Percentiles rank a stretch among this genome's conserved stretches.
Evolutionary conservation across 2,888 invertebrate genomes (phyloP).

Genomic region (Scaptomyza reducta): DNA sequence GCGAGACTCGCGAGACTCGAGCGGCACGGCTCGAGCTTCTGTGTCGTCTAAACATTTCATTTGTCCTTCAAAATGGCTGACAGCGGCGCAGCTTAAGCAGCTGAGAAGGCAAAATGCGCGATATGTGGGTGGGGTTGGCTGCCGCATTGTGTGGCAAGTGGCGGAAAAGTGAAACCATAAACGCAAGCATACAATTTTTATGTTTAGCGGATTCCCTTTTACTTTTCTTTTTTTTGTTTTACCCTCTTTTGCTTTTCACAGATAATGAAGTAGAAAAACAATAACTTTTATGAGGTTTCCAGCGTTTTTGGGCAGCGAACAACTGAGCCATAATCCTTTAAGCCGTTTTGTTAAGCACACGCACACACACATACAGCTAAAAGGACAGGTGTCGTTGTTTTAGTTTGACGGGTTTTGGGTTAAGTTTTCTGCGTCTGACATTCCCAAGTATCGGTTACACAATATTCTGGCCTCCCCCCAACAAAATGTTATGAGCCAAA

Average conservation of each 20-base stretch:
- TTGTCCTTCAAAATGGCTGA: constrained; percentile 67
- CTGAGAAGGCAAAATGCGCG: constrained; percentile 5
- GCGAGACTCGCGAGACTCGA: not conserved
- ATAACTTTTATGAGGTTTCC: constrained; percentile 80
- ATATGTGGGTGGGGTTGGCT: not conserved
- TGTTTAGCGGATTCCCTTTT: not conserved
- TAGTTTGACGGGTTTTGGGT: constrained; percentile 3
- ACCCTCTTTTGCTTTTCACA: constrained; percentile 61
- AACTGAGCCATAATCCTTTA: constrained; percentile 65
- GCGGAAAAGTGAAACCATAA: constrained; percentile 75
- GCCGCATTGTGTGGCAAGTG: constrained; percentile 27
- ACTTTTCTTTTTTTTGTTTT: constrained; percentile 20
- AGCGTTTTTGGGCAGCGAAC: constrained; percentile 24
- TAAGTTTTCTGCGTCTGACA: constrained; percentile 61
- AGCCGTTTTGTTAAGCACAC: constrained; percentile 55
- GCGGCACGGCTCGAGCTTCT: not conserved
- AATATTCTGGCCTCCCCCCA: constrained; percentile 33
- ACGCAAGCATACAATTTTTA: constrained; percentile 53
- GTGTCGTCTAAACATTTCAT: constrained; percentile 44
- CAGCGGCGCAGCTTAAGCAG: constrained; percentile 55
- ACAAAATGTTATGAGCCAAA: constrained; percentile 44
- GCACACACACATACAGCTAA: not conserved
- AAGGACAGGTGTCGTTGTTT: constrained; percentile 32
- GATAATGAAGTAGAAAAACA: constrained; percentile 82
- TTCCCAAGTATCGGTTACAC: constrained; percentile 76